These are phyloP conservation scores for Andrena haemorrhoa DNA, from an alignment of 2,888 invertebrate genomes.

Conservation along the genomic window DNA sequence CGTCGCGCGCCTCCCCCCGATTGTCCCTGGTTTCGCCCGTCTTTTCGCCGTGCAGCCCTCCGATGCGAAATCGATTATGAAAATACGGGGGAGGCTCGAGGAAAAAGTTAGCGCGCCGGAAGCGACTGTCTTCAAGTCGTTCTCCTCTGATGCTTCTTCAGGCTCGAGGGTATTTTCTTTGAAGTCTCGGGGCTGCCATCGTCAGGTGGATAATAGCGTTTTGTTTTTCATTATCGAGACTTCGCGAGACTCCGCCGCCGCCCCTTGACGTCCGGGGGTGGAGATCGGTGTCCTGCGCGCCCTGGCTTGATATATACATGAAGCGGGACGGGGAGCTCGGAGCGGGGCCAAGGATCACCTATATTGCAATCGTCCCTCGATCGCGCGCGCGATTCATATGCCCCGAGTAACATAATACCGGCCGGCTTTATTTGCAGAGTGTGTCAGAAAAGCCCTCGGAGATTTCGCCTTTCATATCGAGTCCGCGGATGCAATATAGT, in stretches of 20 bases:
- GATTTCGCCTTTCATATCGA: conserved; percentile 69
- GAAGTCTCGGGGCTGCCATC: not conserved
- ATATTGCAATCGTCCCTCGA: conserved; percentile 45
- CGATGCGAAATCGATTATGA: conserved; percentile 77
- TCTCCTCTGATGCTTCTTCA: conserved; percentile 26
- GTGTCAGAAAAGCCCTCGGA: conserved; percentile 76
- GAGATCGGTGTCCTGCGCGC: conserved; percentile 4
- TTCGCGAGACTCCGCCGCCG: not conserved
- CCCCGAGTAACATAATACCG: conserved; percentile 71
- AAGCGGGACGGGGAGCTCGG: not conserved
- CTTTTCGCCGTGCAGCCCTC: conserved; percentile 47
- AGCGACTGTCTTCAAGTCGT: conserved; percentile 33
- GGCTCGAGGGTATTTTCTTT: conserved; percentile 29
- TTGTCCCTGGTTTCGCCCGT: conserved; percentile 37
- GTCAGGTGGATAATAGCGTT: not conserved
- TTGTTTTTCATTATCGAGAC: conserved; percentile 4
- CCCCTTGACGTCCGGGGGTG: not conserved
- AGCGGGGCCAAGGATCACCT: conserved; percentile 19
- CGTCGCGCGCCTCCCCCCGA: conserved; percentile 14
- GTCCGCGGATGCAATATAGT: conserved; percentile 47
- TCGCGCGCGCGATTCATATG: conserved; percentile 73
- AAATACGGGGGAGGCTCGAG: conserved; percentile 64
- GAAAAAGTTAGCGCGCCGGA: conserved; percentile 31
- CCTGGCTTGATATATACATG: not conserved
- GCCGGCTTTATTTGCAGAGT: conserved; percentile 74